These are phyloP conservation scores for Stenoptilia bipunctidactyla DNA, from an alignment of 2,888 invertebrate genomes.

Conservation along the genomic window DNA sequence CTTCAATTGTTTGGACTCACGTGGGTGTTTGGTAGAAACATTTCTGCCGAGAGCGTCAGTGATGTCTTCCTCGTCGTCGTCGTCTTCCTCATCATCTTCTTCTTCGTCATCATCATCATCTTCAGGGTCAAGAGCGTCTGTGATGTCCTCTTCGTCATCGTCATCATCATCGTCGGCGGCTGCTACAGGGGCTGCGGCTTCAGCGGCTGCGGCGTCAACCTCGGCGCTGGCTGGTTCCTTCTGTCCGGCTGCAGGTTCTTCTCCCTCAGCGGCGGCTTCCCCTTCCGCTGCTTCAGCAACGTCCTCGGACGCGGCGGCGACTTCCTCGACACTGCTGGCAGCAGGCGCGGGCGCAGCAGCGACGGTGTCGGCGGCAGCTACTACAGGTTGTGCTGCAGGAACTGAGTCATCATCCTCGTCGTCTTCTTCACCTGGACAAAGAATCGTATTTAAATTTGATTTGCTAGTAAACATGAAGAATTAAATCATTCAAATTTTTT, in stretches of 20 bases:
- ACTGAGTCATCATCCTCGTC: slow-evolving; percentile 74
- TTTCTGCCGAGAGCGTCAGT: slow-evolving; percentile 73
- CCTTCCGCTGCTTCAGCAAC: slow-evolving; percentile 38
- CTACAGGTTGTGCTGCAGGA: slow-evolving; percentile 59
- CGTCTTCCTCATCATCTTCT: slow-evolving; percentile 76
- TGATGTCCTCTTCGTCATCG: slow-evolving; percentile 71
- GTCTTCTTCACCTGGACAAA: slow-evolving; percentile 24
- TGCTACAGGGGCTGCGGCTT: slow-evolving; percentile 25
- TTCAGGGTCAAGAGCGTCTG: slow-evolving; percentile 70
- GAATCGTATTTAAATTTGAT: no score
- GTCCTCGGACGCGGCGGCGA: slow-evolving; percentile 33
- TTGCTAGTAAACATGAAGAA: no score
- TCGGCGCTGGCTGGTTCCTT: slow-evolving; percentile 54
- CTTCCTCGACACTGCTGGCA: slow-evolving; percentile 36
- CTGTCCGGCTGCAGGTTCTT: slow-evolving; percentile 50
- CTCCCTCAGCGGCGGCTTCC: slow-evolving; percentile 48
- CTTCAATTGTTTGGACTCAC: slow-evolving; percentile 85
- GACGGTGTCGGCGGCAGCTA: slow-evolving; percentile 48
- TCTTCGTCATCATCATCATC: slow-evolving; percentile 78
- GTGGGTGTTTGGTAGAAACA: slow-evolving; percentile 71
- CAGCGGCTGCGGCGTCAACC: slow-evolving; percentile 37
- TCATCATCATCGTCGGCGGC: slow-evolving; percentile 68
- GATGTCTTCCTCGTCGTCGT: slow-evolving; percentile 75
- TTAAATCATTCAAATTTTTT: no score
- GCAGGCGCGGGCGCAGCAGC: slow-evolving; percentile 43